Conservation (phyloP, 30 jellyfish, hydroid and myxozoan genomes). For the Sanderia malayensis region DNA sequence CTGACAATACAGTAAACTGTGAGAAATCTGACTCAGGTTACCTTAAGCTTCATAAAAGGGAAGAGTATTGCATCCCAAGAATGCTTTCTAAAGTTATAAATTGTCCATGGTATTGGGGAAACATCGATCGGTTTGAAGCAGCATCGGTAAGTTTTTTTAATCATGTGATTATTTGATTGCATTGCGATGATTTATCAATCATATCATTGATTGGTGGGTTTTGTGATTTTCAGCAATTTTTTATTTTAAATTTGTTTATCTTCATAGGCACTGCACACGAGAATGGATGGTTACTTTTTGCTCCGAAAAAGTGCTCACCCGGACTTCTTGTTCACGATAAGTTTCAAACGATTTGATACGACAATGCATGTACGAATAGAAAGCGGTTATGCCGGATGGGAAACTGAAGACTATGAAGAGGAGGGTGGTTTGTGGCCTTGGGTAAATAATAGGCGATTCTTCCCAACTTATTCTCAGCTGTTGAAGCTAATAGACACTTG, state of each 20-base stretch:
- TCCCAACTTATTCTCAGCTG: conserved; percentile 45
- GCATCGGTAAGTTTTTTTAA: conserved; percentile 53
- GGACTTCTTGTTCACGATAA: conserved; percentile 43
- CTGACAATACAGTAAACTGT: background rate
- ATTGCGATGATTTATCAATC: too few relatives aligned
- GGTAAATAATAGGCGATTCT: conserved; percentile 17
- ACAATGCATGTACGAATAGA: conserved; percentile 63
- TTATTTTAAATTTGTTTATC: background rate
- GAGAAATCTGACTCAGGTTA: background rate
- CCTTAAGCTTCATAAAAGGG: background rate
- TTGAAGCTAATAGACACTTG: conserved; percentile 38
- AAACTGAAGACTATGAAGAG: background rate
- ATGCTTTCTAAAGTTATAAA: conserved; percentile 36
- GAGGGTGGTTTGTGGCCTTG: conserved; percentile 21
- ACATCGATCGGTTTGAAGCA: conserved; percentile 59
- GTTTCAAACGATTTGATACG: conserved; percentile 50
- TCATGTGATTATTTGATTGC: too few relatives aligned
- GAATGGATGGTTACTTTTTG: conserved; percentile 50
- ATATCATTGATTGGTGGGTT: too few relatives aligned
- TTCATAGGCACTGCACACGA: conserved; percentile 50
- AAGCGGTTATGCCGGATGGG: conserved; percentile 26
- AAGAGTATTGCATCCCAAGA: conserved; percentile 36
- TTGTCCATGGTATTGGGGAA: conserved; percentile 66
- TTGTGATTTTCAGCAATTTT: too few relatives aligned
- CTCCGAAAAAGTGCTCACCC: conserved; percentile 66